Base-by-base conservation (phyloP, 2,888 invertebrate species). In the Lepidocyrtinus sp. region DNA sequence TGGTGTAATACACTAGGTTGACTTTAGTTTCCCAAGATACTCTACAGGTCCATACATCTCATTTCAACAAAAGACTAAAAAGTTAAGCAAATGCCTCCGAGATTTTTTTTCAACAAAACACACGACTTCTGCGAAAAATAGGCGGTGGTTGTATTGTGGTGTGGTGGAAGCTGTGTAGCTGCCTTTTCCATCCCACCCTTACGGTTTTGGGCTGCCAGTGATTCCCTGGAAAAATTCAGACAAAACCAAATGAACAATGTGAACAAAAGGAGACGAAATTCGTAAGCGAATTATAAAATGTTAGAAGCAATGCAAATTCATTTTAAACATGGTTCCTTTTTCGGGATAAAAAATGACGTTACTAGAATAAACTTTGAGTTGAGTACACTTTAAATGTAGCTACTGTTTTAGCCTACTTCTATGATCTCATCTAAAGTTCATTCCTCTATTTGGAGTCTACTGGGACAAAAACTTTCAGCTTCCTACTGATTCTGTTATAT, bases 251-350 rank as follows among this genome's bases (percentile, higher is more conserved):
- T 17, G 64, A 64, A 73, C 64, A 73, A 73, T 62, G 71, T 22
- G 26, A n/a, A 64, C 55, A 72, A 72, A 61, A 61, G 71, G 73
- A 73, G 64, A n/a, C n/a, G n/a, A n/a, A n/a, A n/a, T n/a, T n/a
- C n/a, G n/a, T n/a, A n/a, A n/a, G n/a, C n/a, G n/a, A n/a, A n/a
- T n/a, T n/a, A n/a, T n/a, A 45, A 73, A 73, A 21, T 63, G 50
- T 50, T 73, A 64, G 50, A 46, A 63, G 72, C 2, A 7, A 21
- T 61, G n/a, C n/a, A n/a, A n/a, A n/a, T n/a, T n/a, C n/a, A n/a
- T n/a, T n/a, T n/a, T n/a, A n/a, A n/a, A n/a, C n/a, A n/a, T n/a
- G n/a, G n/a, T n/a, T n/a, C n/a, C n/a, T n/a, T n/a, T n/a, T n/a
- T n/a, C n/a, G n/a, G n/a, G n/a, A n/a, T n/a, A n/a, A n/a, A n/a